Percentiles rank a stretch among this genome's conserved stretches.
phyloP scores from a whole-genome alignment of 2,113 vertebrate species.

The Nansenia antarctica region DNA sequence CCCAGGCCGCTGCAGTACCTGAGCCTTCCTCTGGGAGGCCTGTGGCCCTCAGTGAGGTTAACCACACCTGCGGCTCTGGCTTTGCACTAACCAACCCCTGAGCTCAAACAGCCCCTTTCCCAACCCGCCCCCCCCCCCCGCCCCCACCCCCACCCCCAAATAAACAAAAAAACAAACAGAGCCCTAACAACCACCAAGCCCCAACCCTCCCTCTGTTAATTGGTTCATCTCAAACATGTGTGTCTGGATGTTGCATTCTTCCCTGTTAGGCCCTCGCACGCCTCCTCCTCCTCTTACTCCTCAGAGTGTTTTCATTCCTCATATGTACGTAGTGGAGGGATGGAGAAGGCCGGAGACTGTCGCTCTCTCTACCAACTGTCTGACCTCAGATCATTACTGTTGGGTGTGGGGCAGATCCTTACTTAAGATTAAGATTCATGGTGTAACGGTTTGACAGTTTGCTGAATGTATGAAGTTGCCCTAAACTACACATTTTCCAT shows the following conservation, averaged over 20 bases:
- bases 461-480: neutral
- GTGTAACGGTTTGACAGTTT: no score
- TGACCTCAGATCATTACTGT: neutral
- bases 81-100: conserved; percentile 47
- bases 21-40: conserved; percentile 26
- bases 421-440: no score
- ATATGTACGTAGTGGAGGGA: neutral
- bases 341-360: neutral
- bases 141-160: conserved; percentile 21
- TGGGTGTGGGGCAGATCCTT: neutral
- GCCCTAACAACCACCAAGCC: conserved; percentile 48
- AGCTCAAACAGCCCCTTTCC: conserved; percentile 34
- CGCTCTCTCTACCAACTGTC: neutral
- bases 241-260: conserved; percentile 15
- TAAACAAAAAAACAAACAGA: conserved; percentile 59
- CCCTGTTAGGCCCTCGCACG: conserved; percentile 5
- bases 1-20: neutral
- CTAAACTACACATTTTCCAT: neutral
- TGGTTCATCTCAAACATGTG: conserved; percentile 45
- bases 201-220: conserved; percentile 35
- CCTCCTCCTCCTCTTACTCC: conserved; percentile 18
- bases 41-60: conserved; percentile 66
- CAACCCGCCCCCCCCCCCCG: conserved; percentile 35
- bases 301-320: conserved; percentile 20
- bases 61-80: conserved; percentile 64